A percentile compares a stretch with the other conserved stretches of the same genome.
These are phyloP conservation scores for Diabrotica virgifera DNA, from an alignment of 1,140 invertebrate genomes.

Conservation along the genomic window DNA sequence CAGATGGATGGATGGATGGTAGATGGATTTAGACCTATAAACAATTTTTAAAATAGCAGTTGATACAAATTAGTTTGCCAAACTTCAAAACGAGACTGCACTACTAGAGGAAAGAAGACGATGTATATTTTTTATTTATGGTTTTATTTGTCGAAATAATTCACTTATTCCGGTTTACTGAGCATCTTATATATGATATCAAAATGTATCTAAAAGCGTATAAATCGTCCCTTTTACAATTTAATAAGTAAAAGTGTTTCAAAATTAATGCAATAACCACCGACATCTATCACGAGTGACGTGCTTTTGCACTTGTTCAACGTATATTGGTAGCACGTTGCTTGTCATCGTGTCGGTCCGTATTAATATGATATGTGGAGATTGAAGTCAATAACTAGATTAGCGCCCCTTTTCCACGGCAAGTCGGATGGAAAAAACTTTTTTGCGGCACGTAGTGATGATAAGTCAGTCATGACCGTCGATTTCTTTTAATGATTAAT, in stretches of 20 bases:
- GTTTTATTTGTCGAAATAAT: no score
- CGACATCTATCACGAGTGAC: slow-evolving; percentile 31
- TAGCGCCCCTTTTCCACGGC: slow-evolving; percentile 11
- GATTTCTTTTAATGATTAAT: slow-evolving; percentile 1
- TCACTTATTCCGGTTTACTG: no score
- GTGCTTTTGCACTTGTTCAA: slow-evolving; percentile 29
- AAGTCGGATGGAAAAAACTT: background rate
- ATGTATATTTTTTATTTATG: no score
- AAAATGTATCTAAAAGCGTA: no score
- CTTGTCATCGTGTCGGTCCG: slow-evolving; percentile 29
- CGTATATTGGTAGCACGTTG: slow-evolving; percentile 33
- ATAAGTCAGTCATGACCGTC: background rate
- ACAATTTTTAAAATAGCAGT: no score
- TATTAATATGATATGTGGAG: slow-evolving; percentile 22
- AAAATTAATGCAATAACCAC: slow-evolving; percentile 33
- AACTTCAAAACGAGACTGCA: no score
- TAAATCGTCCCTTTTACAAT: slow-evolving; percentile 20
- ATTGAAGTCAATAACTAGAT: slow-evolving; percentile 29
- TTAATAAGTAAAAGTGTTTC: slow-evolving; percentile 34
- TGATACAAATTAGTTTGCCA: no score
- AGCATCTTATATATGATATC: no score
- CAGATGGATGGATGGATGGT: no score
- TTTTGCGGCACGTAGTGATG: slow-evolving; percentile 1
- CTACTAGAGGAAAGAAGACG: no score
- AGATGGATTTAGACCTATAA: no score